Evolutionary conservation across 2,113 vertebrate species (phyloP).

Genomic region (rabbit (Oryctolagus cuniculus)): mOryCun1.1 NC_091443.1:18443001-18443500

Average conservation of each 20-base stretch:
- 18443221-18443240: slow-evolving; percentile 20
- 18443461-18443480: slow-evolving; percentile 44
- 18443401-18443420: slow-evolving; percentile 7
- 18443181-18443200: slow-evolving; percentile 34
- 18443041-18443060: slow-evolving; percentile 57
- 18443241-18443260: not conserved
- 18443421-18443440: slow-evolving; percentile 47
- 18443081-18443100: slow-evolving; percentile 50
- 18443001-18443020: not conserved
- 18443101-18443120: slow-evolving; percentile 31
- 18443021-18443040: slow-evolving; percentile 27
- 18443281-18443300: not conserved
- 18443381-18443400: slow-evolving; percentile 50
- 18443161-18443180: slow-evolving; percentile 45
- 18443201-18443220: slow-evolving; percentile 53
- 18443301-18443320: not conserved
- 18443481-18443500: not conserved
- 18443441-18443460: slow-evolving; percentile 1
- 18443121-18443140: slow-evolving; percentile 15
- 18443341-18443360: slow-evolving; percentile 23
- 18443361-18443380: slow-evolving; percentile 39
- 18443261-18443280: slow-evolving; percentile 50
- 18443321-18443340: slow-evolving; percentile 21
- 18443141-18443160: slow-evolving; percentile 44
- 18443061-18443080: slow-evolving; percentile 40